phyloP scores from a whole-genome alignment of 2,797 vertebrate genomes.

The Oryzias sinensis region DNA sequence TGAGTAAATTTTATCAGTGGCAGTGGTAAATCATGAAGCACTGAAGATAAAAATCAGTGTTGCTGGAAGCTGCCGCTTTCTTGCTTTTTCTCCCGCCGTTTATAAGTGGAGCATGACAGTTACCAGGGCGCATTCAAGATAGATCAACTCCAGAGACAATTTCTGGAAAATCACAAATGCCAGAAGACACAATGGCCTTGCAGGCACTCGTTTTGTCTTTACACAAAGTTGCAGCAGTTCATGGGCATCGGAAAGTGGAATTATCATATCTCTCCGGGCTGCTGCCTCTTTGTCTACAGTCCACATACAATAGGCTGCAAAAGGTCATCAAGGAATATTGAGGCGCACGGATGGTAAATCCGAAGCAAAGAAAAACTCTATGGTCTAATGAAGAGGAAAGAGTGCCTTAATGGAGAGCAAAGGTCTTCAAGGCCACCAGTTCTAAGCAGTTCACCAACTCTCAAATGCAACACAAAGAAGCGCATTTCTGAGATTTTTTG shows the following conservation, averaged over 20 bases:
- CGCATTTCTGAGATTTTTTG: conserved; percentile 24
- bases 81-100: conserved; percentile 63
- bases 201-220: conserved; percentile 61
- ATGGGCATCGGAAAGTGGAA: conserved; percentile 51
- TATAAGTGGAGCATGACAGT: conserved; percentile 73
- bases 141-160: conserved; percentile 69
- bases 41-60: conserved; percentile 70
- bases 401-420: conserved; percentile 16
- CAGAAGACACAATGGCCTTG: conserved; percentile 54
- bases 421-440: conserved; percentile 26
- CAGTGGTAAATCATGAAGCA: conserved; percentile 69
- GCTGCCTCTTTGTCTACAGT: conserved; percentile 22
- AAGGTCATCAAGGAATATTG: conserved; percentile 53
- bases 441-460: conserved; percentile 13
- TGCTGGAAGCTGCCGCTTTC: conserved; percentile 63
- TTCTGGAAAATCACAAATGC: conserved; percentile 78
- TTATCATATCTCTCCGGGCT: conserved; percentile 51
- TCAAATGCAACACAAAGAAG: conserved; percentile 18
- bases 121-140: conserved; percentile 78
- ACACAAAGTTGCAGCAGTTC: conserved; percentile 56
- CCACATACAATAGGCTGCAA: conserved; percentile 23
- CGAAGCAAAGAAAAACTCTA: conserved; percentile 17
- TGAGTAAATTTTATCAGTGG: conserved; percentile 72
- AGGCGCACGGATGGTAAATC: conserved; percentile 33
- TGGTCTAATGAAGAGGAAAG: conserved; percentile 1